Evolutionary conservation across 2,888 invertebrate genomes (phyloP), one percentile per base, ranked within the genome.

Genomic region (Macropis europaea): DNA sequence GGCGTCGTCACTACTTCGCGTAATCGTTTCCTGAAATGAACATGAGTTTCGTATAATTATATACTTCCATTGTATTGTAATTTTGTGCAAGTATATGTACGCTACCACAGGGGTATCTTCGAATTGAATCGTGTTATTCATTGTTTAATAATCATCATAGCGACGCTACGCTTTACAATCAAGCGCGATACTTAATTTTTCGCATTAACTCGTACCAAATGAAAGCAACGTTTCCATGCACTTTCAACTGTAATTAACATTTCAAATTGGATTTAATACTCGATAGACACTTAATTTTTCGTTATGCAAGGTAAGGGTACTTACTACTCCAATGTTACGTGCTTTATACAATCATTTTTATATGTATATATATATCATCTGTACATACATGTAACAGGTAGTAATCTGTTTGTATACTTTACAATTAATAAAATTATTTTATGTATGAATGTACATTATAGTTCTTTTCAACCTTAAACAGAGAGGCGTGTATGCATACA

Each of bases 381-480:
- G 19, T 66, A 54, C 17, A 13, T 61, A 71, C 50, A 62, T 7
- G 5, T 43, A 62, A 40, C 48, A 11, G 32, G n/a, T 56, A 62
- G 11, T 28, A 56, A 15, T 28, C 17, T 63, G 15, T 42, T 40
- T 62, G 38, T 68, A 36, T 53, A 50, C 15, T 54, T 48, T 32
- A 50, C 19, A 60, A 24, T 61, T 74, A 42, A 40, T 54, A 56
- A 64, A 60, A 70, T 72, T 62, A 75, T 34, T 61, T 62, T 56
- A 70, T 68, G 54, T 76, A 79, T 68, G 68, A 68, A 61, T 68
- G 26, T 71, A 72, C 61, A 79, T 62, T 5, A 42, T 36, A 62
- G 42, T 32, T 52, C 36, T 43, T 17, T 62, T 45, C 13, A 48
- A 26, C 30, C 40, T 47, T n/a, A n/a, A n/a, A 43, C 24, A 42